Percentiles rank a stretch among this genome's conserved stretches.
Evolutionary conservation across 2,888 invertebrate genomes (phyloP).

Genomic region (Gastrophysa polygoni): DNA sequence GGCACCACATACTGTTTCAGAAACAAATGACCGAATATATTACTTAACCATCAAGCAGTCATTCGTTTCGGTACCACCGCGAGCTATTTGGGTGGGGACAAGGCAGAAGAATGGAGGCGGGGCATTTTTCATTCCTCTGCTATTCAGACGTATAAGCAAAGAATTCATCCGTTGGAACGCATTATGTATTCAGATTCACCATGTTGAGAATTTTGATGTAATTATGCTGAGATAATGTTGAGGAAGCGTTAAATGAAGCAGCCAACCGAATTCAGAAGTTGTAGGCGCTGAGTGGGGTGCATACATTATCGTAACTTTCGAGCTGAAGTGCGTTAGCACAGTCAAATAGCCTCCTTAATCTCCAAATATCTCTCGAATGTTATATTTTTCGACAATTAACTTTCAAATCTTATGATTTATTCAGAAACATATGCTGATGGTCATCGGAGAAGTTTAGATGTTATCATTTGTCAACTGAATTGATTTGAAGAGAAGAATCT

Average conservation of each 20-base stretch:
- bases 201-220: slow-evolving; percentile 5
- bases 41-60: slow-evolving; percentile 22
- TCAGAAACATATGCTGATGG: too few relatives aligned
- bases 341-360: too few relatives aligned
- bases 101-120: slow-evolving; percentile 36
- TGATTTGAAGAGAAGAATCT: too few relatives aligned
- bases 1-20: slow-evolving; percentile 30
- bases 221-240: slow-evolving; percentile 10
- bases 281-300: slow-evolving; percentile 8
- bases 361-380: too few relatives aligned
- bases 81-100: slow-evolving; percentile 53
- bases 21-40: slow-evolving; percentile 28
- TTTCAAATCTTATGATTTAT: too few relatives aligned
- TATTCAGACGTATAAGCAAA: slow-evolving; percentile 3
- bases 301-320: slow-evolving; percentile 5
- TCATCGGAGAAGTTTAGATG: too few relatives aligned
- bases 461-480: too few relatives aligned
- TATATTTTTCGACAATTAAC: too few relatives aligned
- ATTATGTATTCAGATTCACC: slow-evolving; percentile 16
- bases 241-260: slow-evolving; percentile 6
- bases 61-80: slow-evolving; percentile 18
- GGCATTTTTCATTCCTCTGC: slow-evolving; percentile 4
- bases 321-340: neutral
- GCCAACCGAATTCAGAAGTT: slow-evolving; percentile 6
- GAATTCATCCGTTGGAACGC: slow-evolving; percentile 5